Percentiles rank a stretch among this genome's conserved stretches.
Evolutionary conservation across 1,140 invertebrate species (phyloP).

Genomic region (Drosophila murphyi): DNA sequence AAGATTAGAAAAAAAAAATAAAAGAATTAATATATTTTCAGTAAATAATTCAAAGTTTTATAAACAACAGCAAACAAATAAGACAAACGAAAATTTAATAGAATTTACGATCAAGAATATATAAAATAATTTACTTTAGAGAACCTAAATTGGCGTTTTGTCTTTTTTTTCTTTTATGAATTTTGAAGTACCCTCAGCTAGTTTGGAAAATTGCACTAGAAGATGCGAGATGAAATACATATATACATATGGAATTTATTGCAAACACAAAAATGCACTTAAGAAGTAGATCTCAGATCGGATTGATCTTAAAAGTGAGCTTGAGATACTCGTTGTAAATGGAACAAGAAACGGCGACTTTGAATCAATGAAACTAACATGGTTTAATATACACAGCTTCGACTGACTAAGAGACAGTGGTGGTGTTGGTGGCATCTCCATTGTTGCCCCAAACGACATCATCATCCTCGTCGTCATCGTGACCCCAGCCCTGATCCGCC

Average conservation of each 20-base stretch:
- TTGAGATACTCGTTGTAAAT: not conserved
- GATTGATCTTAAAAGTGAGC: not conserved
- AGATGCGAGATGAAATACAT: not conserved
- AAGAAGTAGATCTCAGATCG: not conserved
- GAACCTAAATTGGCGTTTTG: not conserved
- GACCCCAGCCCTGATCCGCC: constrained; percentile 64
- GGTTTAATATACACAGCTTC: not conserved
- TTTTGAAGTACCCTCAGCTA: no score
- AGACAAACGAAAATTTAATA: no score
- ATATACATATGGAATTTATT: constrained; percentile 37
- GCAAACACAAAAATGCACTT: constrained; percentile 21
- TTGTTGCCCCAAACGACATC: constrained; percentile 54
- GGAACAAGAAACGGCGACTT: constrained; percentile 15
- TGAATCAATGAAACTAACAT: constrained; percentile 2
- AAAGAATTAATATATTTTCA: no score
- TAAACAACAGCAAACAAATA: no score
- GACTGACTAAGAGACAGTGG: constrained; percentile 3
- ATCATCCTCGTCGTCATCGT: constrained; percentile 64
- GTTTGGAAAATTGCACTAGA: no score
- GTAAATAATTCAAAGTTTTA: no score
- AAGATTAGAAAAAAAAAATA: no score
- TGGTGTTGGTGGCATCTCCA: not conserved
- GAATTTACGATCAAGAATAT: not conserved
- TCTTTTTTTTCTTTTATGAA: not conserved
- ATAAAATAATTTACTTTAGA: not conserved